A percentile compares a stretch with the other conserved stretches of the same genome.
Conservation (phyloP, 2,888 invertebrate genomes). For the Resseliella maxima region DNA sequence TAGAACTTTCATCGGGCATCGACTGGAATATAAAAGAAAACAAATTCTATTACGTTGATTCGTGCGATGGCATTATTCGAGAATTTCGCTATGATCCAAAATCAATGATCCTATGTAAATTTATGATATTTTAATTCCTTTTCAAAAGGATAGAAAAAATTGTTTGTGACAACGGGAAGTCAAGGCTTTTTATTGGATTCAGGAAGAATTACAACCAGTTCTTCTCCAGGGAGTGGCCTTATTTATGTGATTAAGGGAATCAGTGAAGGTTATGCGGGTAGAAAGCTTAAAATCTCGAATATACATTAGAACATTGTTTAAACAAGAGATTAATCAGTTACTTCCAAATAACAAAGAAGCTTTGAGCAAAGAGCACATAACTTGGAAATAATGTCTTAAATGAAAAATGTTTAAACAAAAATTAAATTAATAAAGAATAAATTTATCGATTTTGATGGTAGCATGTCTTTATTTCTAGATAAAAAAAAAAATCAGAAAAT, state of each 20-base stretch:
- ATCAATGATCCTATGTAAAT: neutral
- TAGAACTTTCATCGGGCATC: neutral
- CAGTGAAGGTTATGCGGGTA: neutral
- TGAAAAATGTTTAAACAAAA: neutral
- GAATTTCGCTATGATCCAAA: neutral
- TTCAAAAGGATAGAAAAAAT: neutral
- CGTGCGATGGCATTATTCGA: neutral
- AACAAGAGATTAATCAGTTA: too few relatives aligned
- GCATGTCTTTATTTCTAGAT: too few relatives aligned
- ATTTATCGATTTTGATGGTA: too few relatives aligned
- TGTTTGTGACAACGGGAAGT: neutral
- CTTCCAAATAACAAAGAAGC: too few relatives aligned
- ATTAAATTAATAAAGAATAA: too few relatives aligned
- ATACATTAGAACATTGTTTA: too few relatives aligned
- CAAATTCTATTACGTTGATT: neutral
- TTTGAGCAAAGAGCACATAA: too few relatives aligned
- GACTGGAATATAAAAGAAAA: conserved; percentile 4
- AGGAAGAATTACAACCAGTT: neutral
- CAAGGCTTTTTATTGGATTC: neutral
- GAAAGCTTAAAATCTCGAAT: too few relatives aligned
- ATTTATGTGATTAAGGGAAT: neutral
- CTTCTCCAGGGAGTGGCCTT: neutral
- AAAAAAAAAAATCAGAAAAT: too few relatives aligned
- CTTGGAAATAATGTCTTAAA: too few relatives aligned
- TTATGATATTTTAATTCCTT: neutral